These are phyloP conservation scores for Formica aserva DNA, from an alignment of 2,888 invertebrate genomes.

Conservation along the genomic window DNA sequence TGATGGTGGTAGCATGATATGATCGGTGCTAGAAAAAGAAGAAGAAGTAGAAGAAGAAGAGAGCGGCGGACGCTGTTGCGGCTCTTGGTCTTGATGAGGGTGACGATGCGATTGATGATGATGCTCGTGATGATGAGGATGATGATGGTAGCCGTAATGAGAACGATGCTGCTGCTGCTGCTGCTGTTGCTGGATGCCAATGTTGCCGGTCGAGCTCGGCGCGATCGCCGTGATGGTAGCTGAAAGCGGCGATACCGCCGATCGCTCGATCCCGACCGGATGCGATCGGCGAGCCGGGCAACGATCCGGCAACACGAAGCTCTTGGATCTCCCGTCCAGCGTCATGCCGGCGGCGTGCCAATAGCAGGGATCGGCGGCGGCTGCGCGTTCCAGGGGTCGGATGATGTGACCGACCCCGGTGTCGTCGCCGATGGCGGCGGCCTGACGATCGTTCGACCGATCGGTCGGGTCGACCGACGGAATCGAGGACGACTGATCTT, in stretches of 20 bases:
- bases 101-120: constrained; percentile 66
- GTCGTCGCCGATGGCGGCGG: constrained; percentile 15
- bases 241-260: constrained; percentile 67
- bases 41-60: constrained; percentile 84
- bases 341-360: constrained; percentile 75
- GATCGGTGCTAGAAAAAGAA: constrained; percentile 84
- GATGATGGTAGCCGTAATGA: constrained; percentile 19
- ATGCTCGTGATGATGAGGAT: constrained; percentile 42
- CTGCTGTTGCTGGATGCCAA: constrained; percentile 60
- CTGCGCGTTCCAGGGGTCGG: constrained; percentile 74
- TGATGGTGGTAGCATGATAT: constrained; percentile 81
- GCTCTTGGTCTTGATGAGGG: constrained; percentile 70
- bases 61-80: constrained; percentile 78
- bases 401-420: constrained; percentile 72
- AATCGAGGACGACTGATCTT: constrained; percentile 43
- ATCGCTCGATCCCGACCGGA: constrained; percentile 67
- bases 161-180: constrained; percentile 53
- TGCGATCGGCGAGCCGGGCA: constrained; percentile 65
- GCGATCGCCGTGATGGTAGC: constrained; percentile 29
- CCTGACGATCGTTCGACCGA: constrained; percentile 33
- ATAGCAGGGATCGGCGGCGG: constrained; percentile 57
- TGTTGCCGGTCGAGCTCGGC: constrained; percentile 64
- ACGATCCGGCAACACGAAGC: constrained; percentile 81
- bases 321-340: constrained; percentile 81
- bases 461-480: constrained; percentile 22